Evolutionary conservation across 2,113 vertebrate species (phyloP).

Genomic region (Alouatta palliata): DNA sequence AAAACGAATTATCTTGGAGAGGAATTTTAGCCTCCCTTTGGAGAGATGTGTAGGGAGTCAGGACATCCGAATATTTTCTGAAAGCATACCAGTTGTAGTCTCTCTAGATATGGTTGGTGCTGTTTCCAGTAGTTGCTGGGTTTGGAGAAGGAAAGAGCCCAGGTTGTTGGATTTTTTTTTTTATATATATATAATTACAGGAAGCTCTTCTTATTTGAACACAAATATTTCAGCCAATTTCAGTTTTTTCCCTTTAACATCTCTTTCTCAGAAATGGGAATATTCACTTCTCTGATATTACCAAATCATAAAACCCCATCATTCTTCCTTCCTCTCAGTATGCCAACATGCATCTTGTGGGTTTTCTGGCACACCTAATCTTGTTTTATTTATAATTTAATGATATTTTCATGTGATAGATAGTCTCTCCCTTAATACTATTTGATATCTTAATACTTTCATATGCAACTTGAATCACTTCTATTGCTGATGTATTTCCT

Average conservation of each 20-base stretch:
- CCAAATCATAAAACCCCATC: neutral
- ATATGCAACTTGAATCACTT: neutral
- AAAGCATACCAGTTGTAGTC: neutral
- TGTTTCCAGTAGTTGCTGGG: neutral
- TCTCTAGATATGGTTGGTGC: neutral
- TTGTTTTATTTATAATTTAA: neutral
- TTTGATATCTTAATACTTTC: neutral
- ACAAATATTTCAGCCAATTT: neutral
- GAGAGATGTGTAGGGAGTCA: neutral
- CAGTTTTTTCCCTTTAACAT: neutral
- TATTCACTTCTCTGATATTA: neutral
- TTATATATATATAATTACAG: neutral
- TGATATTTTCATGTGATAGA: neutral
- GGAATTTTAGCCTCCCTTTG: neutral
- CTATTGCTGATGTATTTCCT: neutral
- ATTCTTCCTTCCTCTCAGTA: neutral
- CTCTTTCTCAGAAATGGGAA: neutral
- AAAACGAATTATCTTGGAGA: neutral
- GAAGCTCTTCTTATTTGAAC: neutral
- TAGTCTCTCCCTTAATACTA: neutral
- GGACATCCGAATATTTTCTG: no score
- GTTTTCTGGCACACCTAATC: neutral
- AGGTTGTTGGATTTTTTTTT: no score
- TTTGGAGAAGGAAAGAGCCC: neutral
- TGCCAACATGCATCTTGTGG: neutral